A percentile compares a stretch with the other conserved stretches of the same genome.
Evolutionary conservation across 1,140 invertebrate genomes (phyloP).

Genomic region (Palaemon carinicauda): DNA sequence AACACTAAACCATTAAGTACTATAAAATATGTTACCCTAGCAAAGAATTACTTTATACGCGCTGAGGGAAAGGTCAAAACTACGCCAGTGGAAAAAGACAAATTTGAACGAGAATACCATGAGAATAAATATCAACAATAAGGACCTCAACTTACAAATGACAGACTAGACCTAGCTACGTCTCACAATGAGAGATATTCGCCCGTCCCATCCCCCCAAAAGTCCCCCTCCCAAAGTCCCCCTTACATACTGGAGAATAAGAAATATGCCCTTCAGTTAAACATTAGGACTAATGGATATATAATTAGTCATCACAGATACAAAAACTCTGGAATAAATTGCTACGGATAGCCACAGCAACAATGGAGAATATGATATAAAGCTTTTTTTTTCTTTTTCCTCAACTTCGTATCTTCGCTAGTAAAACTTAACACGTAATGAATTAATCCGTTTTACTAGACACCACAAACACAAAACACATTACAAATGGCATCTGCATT

Average conservation of each 20-base stretch:
- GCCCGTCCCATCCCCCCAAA: not conserved
- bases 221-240: too few relatives aligned
- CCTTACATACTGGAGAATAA: not conserved
- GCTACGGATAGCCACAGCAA: slow-evolving; percentile 4
- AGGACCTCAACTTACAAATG: not conserved
- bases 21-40: too few relatives aligned
- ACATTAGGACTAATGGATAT: slow-evolving; percentile 30
- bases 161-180: slow-evolving; percentile 34
- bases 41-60: too few relatives aligned
- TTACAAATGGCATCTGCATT: slow-evolving; percentile 30
- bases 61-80: too few relatives aligned
- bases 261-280: slow-evolving; percentile 16
- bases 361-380: not conserved
- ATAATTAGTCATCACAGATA: slow-evolving; percentile 48
- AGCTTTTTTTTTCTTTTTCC: not conserved
- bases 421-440: too few relatives aligned
- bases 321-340: slow-evolving; percentile 46
- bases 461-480: slow-evolving; percentile 7
- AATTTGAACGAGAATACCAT: not conserved
- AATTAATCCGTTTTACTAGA: not conserved
- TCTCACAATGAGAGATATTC: not conserved
- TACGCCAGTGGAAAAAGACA: too few relatives aligned
- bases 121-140: not conserved
- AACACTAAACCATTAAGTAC: too few relatives aligned
- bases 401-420: not conserved